Conservation (phyloP, 2,113 vertebrate species). For the Octodon degus region DNA sequence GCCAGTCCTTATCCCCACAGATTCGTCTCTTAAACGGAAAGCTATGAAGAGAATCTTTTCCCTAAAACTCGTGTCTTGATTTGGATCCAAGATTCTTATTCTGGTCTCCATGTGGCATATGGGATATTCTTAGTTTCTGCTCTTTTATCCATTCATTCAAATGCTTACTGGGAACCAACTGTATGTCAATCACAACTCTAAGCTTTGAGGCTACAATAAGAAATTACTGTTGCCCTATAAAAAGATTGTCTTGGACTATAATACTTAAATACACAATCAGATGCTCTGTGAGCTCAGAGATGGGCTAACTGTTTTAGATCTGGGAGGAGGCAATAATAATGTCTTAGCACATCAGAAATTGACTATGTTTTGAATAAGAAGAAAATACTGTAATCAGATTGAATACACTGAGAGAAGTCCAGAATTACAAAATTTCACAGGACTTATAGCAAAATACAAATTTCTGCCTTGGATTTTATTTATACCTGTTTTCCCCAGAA, state of each 20-base stretch:
- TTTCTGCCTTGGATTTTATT: background rate
- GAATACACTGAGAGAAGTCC: background rate
- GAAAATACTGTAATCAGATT: background rate
- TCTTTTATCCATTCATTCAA: background rate
- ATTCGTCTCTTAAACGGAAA: background rate
- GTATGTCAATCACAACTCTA: background rate
- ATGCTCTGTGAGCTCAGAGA: background rate
- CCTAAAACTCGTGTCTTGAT: background rate
- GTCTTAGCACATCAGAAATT: background rate
- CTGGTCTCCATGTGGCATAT: background rate
- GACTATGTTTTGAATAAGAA: background rate
- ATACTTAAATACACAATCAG: background rate
- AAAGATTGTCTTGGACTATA: background rate
- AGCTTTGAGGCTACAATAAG: background rate
- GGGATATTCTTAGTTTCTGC: background rate
- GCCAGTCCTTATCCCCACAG: background rate
- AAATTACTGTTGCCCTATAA: background rate
- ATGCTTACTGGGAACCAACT: background rate
- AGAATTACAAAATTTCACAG: background rate
- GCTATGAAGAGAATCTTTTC: background rate
- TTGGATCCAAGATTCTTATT: background rate
- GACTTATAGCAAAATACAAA: background rate
- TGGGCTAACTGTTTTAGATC: background rate
- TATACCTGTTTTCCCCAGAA: background rate
- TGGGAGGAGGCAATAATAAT: background rate